Evolutionary conservation across 2,797 vertebrate species (phyloP).

Genomic region (Agapornis canus): DNA sequence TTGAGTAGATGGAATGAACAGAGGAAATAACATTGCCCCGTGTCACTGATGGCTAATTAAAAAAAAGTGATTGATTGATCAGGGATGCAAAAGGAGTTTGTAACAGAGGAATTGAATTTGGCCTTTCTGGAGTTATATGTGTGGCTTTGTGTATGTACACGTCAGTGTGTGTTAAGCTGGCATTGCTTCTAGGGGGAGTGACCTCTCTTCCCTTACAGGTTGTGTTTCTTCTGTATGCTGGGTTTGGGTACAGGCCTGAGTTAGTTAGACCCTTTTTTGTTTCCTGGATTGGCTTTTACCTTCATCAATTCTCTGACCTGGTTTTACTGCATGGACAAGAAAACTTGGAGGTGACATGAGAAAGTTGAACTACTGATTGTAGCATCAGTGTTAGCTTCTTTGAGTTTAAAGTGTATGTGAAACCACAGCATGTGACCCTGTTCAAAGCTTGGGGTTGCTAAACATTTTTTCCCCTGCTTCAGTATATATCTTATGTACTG

Average conservation of each 20-base stretch:
- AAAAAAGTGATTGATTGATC: not conserved
- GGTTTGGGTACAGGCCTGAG: not conserved
- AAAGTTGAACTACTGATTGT: not conserved
- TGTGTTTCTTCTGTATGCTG: not conserved
- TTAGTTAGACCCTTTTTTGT: not conserved
- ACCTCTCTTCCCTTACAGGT: not conserved
- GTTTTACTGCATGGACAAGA: not conserved
- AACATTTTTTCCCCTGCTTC: not conserved
- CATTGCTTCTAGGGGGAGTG: not conserved
- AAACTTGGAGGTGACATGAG: not conserved
- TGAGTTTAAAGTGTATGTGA: not conserved
- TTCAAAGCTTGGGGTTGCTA: not conserved
- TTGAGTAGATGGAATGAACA: not conserved
- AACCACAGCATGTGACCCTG: not conserved
- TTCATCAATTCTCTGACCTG: not conserved
- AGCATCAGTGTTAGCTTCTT: not conserved
- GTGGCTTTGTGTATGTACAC: not conserved
- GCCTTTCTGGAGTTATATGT: not conserved
- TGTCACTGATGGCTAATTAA: not conserved
- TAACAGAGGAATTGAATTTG: not conserved
- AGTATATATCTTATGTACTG: not conserved
- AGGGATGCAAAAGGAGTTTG: not conserved
- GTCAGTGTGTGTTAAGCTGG: not conserved
- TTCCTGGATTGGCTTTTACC: not conserved
- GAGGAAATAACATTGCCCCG: not conserved